Percentiles rank a stretch among this genome's conserved stretches.
Conservation (phyloP, 2,113 vertebrate genomes). For the Apeltes quadracus region DNA sequence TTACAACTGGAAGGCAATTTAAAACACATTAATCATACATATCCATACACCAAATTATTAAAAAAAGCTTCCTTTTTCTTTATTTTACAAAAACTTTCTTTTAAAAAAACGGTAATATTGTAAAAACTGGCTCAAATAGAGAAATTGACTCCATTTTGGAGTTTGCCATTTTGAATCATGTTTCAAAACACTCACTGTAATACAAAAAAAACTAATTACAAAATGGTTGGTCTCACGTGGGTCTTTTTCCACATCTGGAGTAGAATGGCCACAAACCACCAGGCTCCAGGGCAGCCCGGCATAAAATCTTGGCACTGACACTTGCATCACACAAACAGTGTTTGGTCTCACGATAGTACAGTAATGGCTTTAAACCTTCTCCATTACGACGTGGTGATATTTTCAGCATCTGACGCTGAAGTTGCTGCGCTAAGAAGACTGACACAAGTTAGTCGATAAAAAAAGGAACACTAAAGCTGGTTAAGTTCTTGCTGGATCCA, state of each 20-base stretch:
- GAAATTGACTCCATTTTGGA: conserved; percentile 42
- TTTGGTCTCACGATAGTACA: conserved; percentile 75
- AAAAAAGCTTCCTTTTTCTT: conserved; percentile 32
- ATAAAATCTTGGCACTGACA: conserved; percentile 75
- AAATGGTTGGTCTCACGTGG: conserved; percentile 71
- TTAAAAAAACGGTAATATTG: conserved; percentile 48
- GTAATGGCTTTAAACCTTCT: conserved; percentile 71
- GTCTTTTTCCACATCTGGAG: conserved; percentile 62
- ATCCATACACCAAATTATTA: conserved; percentile 38
- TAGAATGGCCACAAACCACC: conserved; percentile 74
- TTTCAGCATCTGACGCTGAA: conserved; percentile 50
- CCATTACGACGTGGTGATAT: conserved; percentile 51
- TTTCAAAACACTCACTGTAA: conserved; percentile 36
- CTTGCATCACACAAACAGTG: conserved; percentile 79
- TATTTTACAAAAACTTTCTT: conserved; percentile 46
- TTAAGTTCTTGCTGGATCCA: conserved; percentile 55
- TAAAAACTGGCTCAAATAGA: conserved; percentile 59
- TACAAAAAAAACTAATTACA: conserved; percentile 60
- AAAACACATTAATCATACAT: conserved; percentile 69
- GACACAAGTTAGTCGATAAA: conserved; percentile 43
- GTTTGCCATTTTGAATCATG: conserved; percentile 48
- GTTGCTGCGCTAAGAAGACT: conserved; percentile 52
- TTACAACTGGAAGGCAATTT: conserved; percentile 75
- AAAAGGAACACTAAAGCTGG: conserved; percentile 56
- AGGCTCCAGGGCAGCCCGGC: conserved; percentile 62